These are phyloP conservation scores for Yponomeuta evonymella DNA, from an alignment of 2,888 invertebrate genomes.

Conservation along the genomic window DNA sequence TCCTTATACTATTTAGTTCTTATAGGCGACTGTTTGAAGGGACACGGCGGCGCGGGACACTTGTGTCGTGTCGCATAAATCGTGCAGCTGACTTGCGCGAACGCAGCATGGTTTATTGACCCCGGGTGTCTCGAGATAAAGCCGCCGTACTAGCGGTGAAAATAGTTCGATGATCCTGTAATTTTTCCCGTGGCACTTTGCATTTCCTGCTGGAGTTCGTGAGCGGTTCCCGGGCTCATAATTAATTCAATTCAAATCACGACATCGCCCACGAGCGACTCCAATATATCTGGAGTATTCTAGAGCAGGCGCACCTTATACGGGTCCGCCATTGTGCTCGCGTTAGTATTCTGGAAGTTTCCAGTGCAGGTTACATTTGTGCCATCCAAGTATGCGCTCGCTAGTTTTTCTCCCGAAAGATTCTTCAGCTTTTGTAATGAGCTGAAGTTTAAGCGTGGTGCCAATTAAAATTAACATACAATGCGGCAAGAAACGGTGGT, in stretches of 20 bases:
- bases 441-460: not conserved
- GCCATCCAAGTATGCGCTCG: not conserved
- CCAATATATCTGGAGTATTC: conserved; percentile 53
- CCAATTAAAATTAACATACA: conserved; percentile 10
- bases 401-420: not conserved
- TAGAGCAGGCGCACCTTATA: conserved; percentile 42
- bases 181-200: conserved; percentile 51
- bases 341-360: not conserved
- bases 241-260: conserved; percentile 72
- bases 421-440: not conserved
- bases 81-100: conserved; percentile 56
- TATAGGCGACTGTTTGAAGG: conserved; percentile 61
- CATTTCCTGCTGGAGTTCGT: conserved; percentile 57
- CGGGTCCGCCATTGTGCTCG: conserved; percentile 26
- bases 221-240: conserved; percentile 52
- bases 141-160: conserved; percentile 46
- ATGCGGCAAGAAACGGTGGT: conserved; percentile 2
- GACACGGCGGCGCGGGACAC: conserved; percentile 64
- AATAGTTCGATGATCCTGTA: conserved; percentile 50
- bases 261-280: conserved; percentile 58
- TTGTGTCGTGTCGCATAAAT: conserved; percentile 72
- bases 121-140: conserved; percentile 53
- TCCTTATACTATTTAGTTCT: conserved; percentile 58
- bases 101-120: conserved; percentile 65
- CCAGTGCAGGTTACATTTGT: not conserved